Conservation (phyloP, 1,140 invertebrate genomes). For the Drosophila arizonae region DNA sequence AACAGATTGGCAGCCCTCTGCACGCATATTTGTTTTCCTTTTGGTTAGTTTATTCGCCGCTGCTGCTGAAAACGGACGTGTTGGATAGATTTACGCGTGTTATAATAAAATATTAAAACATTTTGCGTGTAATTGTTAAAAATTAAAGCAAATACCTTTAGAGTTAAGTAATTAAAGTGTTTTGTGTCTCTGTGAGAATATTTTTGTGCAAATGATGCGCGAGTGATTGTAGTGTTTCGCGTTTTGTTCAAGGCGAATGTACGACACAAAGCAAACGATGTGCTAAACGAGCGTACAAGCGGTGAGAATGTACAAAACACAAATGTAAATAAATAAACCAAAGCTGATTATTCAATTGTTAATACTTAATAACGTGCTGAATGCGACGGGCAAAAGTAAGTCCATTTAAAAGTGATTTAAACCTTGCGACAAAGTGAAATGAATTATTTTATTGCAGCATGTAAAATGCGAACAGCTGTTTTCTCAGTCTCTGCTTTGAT, state of each 20-base stretch:
- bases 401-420: slow-evolving; percentile 15
- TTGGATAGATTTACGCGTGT: not conserved
- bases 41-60: slow-evolving; percentile 43
- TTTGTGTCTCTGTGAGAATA: not conserved
- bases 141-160: slow-evolving; percentile 16
- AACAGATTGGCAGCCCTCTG: slow-evolving; percentile 16
- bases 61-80: slow-evolving; percentile 39
- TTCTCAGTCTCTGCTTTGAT: slow-evolving; percentile 43
- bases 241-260: slow-evolving; percentile 39
- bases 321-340: slow-evolving; percentile 70
- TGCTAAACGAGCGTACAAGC: slow-evolving; percentile 56
- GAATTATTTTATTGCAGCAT: slow-evolving; percentile 23
- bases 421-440: slow-evolving; percentile 22
- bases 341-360: slow-evolving; percentile 17
- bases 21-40: slow-evolving; percentile 33
- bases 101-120: slow-evolving; percentile 24
- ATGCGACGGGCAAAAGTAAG: slow-evolving; percentile 19
- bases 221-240: slow-evolving; percentile 22
- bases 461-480: slow-evolving; percentile 63
- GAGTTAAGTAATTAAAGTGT: slow-evolving; percentile 19
- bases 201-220: slow-evolving; percentile 4
- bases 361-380: slow-evolving; percentile 16
- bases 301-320: slow-evolving; percentile 28
- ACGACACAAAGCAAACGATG: slow-evolving; percentile 51
- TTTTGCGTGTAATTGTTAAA: slow-evolving; percentile 30